These are phyloP conservation scores for Lacanobia wlatinum DNA, from an alignment of 2,888 invertebrate species.

Conservation along the genomic window DNA sequence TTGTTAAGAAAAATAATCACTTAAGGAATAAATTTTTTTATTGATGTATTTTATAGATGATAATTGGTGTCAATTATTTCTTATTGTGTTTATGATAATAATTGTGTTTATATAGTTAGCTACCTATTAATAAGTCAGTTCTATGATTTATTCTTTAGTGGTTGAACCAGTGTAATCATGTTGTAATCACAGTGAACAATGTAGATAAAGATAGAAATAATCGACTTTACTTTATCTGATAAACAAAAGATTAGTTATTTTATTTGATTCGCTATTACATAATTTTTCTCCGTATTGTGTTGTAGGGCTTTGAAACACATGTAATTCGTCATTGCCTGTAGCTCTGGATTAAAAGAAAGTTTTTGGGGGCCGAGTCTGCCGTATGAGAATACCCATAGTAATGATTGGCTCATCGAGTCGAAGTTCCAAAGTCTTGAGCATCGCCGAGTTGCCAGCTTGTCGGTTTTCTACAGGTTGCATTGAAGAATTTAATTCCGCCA, in stretches of 20 bases:
- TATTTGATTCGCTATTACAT: not conserved
- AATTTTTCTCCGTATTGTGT: not conserved
- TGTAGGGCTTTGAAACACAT: not conserved
- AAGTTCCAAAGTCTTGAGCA: no score
- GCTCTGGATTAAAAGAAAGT: no score
- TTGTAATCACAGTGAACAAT: slow-evolving; percentile 22
- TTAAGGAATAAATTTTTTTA: slow-evolving; percentile 47
- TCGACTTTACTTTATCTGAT: slow-evolving; percentile 17
- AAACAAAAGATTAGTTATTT: slow-evolving; percentile 13
- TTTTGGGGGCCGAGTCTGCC: no score
- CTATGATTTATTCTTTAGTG: slow-evolving; percentile 35
- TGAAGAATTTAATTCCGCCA: no score
- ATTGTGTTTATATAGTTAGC: slow-evolving; percentile 13
- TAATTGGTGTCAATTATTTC: slow-evolving; percentile 62
- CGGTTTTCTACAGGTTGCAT: no score
- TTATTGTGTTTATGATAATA: slow-evolving; percentile 39
- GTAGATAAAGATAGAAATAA: slow-evolving; percentile 1
- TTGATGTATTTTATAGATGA: slow-evolving; percentile 41
- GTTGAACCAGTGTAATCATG: slow-evolving; percentile 5
- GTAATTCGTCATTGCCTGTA: not conserved
- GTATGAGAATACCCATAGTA: no score
- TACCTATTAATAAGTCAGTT: slow-evolving; percentile 34
- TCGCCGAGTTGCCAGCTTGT: no score
- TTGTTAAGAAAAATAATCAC: slow-evolving; percentile 48
- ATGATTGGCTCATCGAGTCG: no score